These are phyloP conservation scores for Sturnus vulgaris DNA, from an alignment of 2,113 vertebrate genomes.

Conservation along the genomic window DNA sequence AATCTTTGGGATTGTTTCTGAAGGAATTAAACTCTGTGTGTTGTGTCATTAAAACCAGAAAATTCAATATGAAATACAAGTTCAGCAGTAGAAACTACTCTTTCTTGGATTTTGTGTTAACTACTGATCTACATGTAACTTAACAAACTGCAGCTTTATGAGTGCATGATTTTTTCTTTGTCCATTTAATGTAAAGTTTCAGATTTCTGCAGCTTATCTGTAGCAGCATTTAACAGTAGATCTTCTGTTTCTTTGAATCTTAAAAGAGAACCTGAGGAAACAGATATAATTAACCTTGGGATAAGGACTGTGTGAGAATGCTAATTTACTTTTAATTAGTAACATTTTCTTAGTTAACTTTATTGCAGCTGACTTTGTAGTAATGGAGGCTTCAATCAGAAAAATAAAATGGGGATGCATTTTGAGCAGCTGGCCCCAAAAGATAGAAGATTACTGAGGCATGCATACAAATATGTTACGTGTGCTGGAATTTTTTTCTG, in stretches of 20 bases:
- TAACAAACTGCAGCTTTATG: not conserved
- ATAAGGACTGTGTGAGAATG: not conserved
- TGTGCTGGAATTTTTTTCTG: not conserved
- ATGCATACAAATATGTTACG: accelerated
- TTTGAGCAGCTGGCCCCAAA: not conserved
- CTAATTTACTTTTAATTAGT: not conserved
- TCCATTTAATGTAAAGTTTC: not conserved
- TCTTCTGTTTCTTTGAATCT: not conserved
- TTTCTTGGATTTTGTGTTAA: not conserved
- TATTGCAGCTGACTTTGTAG: not conserved
- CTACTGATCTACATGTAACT: not conserved
- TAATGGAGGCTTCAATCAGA: not conserved
- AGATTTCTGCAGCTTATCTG: not conserved
- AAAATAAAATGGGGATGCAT: not conserved
- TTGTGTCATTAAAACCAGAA: not conserved
- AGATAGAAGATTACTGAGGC: not conserved
- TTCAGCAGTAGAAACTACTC: not conserved
- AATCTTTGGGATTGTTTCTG: not conserved
- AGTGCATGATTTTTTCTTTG: not conserved
- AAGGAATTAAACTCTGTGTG: not conserved
- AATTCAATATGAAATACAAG: not conserved
- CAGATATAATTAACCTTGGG: not conserved
- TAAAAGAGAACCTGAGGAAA: not conserved
- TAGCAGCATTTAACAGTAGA: not conserved
- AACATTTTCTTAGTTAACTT: not conserved